These are phyloP conservation scores for Mya arenaria DNA, from an alignment of 1,140 invertebrate species.

Conservation along the genomic window DNA sequence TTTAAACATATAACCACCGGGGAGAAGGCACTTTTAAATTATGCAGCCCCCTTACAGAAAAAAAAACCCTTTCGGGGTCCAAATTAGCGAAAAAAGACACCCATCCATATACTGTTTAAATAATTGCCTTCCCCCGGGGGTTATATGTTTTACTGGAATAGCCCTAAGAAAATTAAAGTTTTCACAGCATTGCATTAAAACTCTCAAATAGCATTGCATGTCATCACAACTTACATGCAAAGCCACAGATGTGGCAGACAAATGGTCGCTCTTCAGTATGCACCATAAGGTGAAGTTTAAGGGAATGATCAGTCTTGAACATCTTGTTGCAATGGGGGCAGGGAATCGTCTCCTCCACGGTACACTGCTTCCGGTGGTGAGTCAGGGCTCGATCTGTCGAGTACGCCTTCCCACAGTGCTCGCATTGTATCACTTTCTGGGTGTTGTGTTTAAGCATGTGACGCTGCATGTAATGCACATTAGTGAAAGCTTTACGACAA, in stretches of 20 bases:
- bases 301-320: conserved; percentile 21
- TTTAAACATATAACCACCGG: no score
- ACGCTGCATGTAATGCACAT: neutral
- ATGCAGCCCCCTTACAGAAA: no score
- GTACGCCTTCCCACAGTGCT: conserved; percentile 45
- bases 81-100: no score
- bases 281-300: conserved; percentile 23
- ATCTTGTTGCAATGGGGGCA: conserved; percentile 31
- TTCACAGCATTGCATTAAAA: no score
- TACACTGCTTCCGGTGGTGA: conserved; percentile 30
- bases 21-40: no score
- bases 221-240: conserved; percentile 51
- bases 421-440: conserved; percentile 28
- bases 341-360: neutral
- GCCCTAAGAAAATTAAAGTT: no score
- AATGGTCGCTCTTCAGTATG: conserved; percentile 26
- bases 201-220: no score
- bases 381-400: conserved; percentile 2
- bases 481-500: conserved; percentile 8
- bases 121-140: no score
- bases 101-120: no score
- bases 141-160: no score
- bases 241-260: conserved; percentile 51
- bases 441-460: conserved; percentile 29
- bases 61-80: no score